A percentile compares a stretch with the other conserved stretches of the same genome.
Conservation (phyloP, 2,797 vertebrate species). For the Poecile montanus region DNA sequence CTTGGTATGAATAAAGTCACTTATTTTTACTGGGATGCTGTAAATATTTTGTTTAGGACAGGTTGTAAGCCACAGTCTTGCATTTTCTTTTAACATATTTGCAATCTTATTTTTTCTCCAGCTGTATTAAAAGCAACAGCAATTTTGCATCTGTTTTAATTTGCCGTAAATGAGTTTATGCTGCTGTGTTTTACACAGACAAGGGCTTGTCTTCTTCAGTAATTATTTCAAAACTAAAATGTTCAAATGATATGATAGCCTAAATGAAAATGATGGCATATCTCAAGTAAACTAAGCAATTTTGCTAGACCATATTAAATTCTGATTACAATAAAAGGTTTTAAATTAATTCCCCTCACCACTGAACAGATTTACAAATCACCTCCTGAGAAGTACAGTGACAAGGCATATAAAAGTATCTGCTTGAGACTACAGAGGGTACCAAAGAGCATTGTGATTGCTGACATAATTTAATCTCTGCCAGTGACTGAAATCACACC, state of each 20-base stretch:
- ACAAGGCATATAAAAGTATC: background rate
- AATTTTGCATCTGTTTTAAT: slow-evolving; percentile 27
- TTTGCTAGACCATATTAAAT: background rate
- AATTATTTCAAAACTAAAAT: slow-evolving; percentile 32
- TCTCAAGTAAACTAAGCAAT: slow-evolving; percentile 18
- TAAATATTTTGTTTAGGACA: background rate
- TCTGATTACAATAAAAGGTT: background rate
- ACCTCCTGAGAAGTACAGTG: background rate
- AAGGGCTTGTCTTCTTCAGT: background rate
- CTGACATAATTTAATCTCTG: background rate
- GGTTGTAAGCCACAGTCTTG: background rate
- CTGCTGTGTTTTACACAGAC: background rate
- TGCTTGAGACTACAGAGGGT: background rate
- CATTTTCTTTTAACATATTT: background rate
- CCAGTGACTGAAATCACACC: background rate
- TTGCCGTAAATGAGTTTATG: slow-evolving; percentile 20
- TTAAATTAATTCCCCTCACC: slow-evolving; percentile 26
- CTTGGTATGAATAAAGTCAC: background rate
- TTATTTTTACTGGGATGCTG: background rate
- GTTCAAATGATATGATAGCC: background rate
- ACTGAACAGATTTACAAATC: background rate
- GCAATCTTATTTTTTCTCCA: background rate
- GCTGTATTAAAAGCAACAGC: background rate
- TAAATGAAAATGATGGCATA: slow-evolving; percentile 3
- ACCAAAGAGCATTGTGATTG: background rate